phyloP scores from a whole-genome alignment of 2,113 vertebrate genomes.

The Clarias gariepinus region DNA sequence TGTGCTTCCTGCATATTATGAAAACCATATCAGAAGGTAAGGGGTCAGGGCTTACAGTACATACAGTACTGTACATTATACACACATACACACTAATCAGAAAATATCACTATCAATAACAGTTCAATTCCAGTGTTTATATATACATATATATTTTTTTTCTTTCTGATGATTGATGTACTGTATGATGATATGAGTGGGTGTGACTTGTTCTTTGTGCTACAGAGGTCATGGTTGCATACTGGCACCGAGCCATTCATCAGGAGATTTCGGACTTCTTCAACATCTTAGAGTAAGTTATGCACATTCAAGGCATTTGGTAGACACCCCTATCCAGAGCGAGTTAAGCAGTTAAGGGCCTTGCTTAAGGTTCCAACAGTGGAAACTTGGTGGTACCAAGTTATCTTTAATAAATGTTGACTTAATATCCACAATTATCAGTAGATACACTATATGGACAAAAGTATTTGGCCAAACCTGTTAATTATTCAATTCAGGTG shows the following conservation, averaged over 20 bases:
- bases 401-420: background rate
- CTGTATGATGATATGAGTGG: background rate
- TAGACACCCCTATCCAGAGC: no score
- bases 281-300: conserved; percentile 95
- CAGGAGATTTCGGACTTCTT: conserved; percentile 97
- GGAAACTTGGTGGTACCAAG: no score
- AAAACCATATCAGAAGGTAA: conserved; percentile 96
- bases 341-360: no score
- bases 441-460: background rate
- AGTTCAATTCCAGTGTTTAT: no score
- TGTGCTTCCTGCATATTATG: conserved; percentile 99
- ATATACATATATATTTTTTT: no score
- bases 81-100: background rate
- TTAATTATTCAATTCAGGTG: no score
- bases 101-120: background rate
- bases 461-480: no score
- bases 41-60: background rate
- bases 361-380: no score
- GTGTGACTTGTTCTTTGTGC: conserved; percentile 38
- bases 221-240: conserved; percentile 91
- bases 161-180: background rate
- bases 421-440: background rate
- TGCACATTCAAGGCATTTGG: no score
- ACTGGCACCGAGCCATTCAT: conserved; percentile 92
- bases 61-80: background rate